A percentile compares a stretch with the other conserved stretches of the same genome.
Conservation (phyloP, 2,888 invertebrate genomes). For the Marronus borbonicus region DNA sequence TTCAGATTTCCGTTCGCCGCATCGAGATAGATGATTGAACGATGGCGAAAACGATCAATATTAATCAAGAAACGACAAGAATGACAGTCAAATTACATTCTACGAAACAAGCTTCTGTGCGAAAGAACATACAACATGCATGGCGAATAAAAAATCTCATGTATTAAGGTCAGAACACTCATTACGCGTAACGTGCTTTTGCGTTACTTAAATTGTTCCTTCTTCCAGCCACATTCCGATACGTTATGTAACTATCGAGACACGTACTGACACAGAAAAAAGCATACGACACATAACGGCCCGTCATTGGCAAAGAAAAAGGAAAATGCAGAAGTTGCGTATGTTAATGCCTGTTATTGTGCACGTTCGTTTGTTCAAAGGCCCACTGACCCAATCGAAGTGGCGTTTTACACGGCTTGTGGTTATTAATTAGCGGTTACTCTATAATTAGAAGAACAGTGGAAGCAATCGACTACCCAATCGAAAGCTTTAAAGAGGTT, state of each 20-base stretch:
- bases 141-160: conserved; percentile 31
- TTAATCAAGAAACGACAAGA: conserved; percentile 22
- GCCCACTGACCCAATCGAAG: conserved; percentile 36
- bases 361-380: conserved; percentile 23
- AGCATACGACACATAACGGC: neutral
- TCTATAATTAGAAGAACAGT: conserved; percentile 36
- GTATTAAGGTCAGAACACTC: conserved; percentile 41
- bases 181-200: conserved; percentile 22
- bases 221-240: conserved; percentile 33
- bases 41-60: conserved; percentile 24
- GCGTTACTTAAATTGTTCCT: conserved; percentile 28
- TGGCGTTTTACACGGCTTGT: conserved; percentile 18
- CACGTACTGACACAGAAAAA: conserved; percentile 38
- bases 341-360: neutral
- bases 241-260: conserved; percentile 25
- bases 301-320: conserved; percentile 27
- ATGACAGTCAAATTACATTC: conserved; percentile 27
- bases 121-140: neutral
- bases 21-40: conserved; percentile 19
- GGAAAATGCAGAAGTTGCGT: conserved; percentile 14
- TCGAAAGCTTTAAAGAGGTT: conserved; percentile 23
- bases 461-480: neutral
- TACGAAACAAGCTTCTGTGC: conserved; percentile 21
- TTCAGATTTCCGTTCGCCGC: conserved; percentile 1
- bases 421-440: conserved; percentile 30